Evolutionary conservation across 2,113 vertebrate species (phyloP), one percentile per base, ranked within the genome.

Genomic region (Lophura nycthemera): DNA sequence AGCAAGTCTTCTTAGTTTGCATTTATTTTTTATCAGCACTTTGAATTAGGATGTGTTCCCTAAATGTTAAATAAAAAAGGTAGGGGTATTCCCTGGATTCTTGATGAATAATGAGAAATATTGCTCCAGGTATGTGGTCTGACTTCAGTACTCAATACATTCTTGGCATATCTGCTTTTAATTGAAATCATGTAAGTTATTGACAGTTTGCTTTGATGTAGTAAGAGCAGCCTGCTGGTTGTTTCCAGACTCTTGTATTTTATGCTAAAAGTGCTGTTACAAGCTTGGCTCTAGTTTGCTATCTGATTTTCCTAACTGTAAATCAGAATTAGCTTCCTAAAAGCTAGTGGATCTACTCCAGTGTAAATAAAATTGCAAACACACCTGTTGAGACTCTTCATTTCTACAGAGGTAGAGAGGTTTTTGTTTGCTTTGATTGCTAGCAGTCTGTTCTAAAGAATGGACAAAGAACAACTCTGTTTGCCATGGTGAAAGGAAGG

Each of bases 281-380:
- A 30, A 88, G 34, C 76, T 73, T 80, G n/a, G 60, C 72, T 86
- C 30, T 86, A 21, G 72, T 22, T 64, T 71, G 42, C 50, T 70
- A 3, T 70, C 66, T 38, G 72, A 74, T 90, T 86, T 95, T 90
- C 56, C 2, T 57, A 83, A 48, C 19, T 80, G n/a, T 70, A 86
- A 76, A 63, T 88, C 40, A 67, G 76, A 69, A 66, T 80, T 73
- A 63, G 50, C 40, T 83, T 80, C 45, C 76, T 52, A 54, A 73
- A 43, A 76, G 64, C 67, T 73, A 32, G 21, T 80, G 72, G 89
- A 63, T 59, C 17, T n/a, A 17, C 56, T 93, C 13, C 80, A 74
- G 65, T 45, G 36, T 80, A 86, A 88, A 54, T n/a, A 32, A 0
- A 4, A 24, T 73, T 76, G 8, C 71, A 65, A 25, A 57, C 63